A percentile compares a stretch with the other conserved stretches of the same genome.
Evolutionary conservation across 2,888 invertebrate genomes (phyloP).

Genomic region (Campoplex nolae): DNA sequence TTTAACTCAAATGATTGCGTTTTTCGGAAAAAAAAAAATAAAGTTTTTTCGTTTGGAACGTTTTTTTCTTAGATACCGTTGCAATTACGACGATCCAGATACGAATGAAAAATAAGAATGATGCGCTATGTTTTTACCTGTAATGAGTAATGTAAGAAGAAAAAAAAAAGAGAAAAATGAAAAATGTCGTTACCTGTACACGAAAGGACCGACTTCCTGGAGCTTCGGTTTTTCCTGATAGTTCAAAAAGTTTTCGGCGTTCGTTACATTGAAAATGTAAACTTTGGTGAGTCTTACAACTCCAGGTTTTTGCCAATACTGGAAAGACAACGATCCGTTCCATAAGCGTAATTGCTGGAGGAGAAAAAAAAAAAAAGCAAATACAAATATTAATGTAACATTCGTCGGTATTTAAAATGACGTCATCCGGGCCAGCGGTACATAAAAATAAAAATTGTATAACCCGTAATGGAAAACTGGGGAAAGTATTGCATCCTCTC

Average conservation of each 20-base stretch:
- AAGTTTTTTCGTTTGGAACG: too few relatives aligned
- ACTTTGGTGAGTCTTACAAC: slow-evolving; percentile 93
- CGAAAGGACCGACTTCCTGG: slow-evolving; percentile 94
- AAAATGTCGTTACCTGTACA: slow-evolving; percentile 89
- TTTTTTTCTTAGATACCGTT: too few relatives aligned
- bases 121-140: neutral
- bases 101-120: neutral
- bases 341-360: slow-evolving; percentile 92
- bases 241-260: slow-evolving; percentile 92
- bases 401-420: neutral
- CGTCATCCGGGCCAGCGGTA: neutral
- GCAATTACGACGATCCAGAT: neutral
- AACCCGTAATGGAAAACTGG: slow-evolving; percentile 6
- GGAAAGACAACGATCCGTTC: slow-evolving; percentile 94
- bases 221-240: slow-evolving; percentile 92
- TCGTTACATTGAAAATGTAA: slow-evolving; percentile 95
- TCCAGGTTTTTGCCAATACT: slow-evolving; percentile 95
- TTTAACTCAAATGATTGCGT: too few relatives aligned
- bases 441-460: slow-evolving; percentile 12
- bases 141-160: neutral
- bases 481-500: slow-evolving; percentile 34
- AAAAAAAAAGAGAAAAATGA: too few relatives aligned
- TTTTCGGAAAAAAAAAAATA: too few relatives aligned
- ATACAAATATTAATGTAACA: slow-evolving; percentile 26
- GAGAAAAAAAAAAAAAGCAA: slow-evolving; percentile 47